Percentiles rank a stretch among this genome's conserved stretches.
phyloP scores from a whole-genome alignment of 2,113 vertebrate species.

The Coregonus clupeaformis region DNA sequence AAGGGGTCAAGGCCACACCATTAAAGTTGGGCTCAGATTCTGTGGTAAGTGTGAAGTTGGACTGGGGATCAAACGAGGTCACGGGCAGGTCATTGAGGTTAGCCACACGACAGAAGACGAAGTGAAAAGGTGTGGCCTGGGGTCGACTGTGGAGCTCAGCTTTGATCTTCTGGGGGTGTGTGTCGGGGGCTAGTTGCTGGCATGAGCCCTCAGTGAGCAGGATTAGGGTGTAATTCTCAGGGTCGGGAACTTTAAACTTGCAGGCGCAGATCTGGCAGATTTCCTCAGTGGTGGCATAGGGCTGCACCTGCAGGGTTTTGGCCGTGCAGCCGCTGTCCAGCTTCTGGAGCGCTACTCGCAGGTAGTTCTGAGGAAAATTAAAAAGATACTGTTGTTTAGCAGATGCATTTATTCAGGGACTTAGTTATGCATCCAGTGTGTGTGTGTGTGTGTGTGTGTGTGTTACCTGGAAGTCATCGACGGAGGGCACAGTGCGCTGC shows the following conservation, averaged over 20 bases:
- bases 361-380: slow-evolving; percentile 81
- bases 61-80: slow-evolving; percentile 5
- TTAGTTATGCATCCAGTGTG: neutral
- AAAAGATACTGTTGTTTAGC: neutral
- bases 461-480: slow-evolving; percentile 81
- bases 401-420: neutral
- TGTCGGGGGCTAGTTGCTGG: slow-evolving; percentile 92
- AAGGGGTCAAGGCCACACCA: slow-evolving; percentile 1
- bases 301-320: slow-evolving; percentile 88
- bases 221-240: slow-evolving; percentile 72
- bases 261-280: slow-evolving; percentile 87
- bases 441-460: slow-evolving; percentile 79
- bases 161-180: slow-evolving; percentile 95
- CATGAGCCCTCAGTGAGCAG: slow-evolving; percentile 83
- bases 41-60: slow-evolving; percentile 30
- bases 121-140: slow-evolving; percentile 82
- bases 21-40: slow-evolving; percentile 33
- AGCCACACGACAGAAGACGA: slow-evolving; percentile 84
- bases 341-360: slow-evolving; percentile 92
- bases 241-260: slow-evolving; percentile 86
- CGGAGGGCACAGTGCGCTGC: slow-evolving; percentile 82
- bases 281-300: slow-evolving; percentile 87
- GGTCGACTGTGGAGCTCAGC: slow-evolving; percentile 89
- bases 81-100: slow-evolving; percentile 40
- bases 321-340: slow-evolving; percentile 89